Evolutionary conservation across 2,888 invertebrate species (phyloP).

Genomic region (Elmis aenea): DNA sequence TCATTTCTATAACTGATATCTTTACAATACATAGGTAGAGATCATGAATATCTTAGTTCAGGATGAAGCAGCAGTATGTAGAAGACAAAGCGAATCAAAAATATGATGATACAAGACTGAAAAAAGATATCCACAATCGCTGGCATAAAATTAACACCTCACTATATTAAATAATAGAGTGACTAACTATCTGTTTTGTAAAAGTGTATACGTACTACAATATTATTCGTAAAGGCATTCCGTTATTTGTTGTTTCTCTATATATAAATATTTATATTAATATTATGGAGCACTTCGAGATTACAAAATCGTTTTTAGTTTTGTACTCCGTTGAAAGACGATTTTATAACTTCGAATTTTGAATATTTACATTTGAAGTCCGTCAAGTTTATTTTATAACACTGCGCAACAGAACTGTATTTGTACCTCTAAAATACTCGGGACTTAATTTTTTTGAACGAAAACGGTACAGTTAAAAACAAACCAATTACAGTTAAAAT

Average conservation of each 20-base stretch:
- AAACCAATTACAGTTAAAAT: not conserved
- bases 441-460: slow-evolving; percentile 4
- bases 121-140: slow-evolving; percentile 32
- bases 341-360: slow-evolving; percentile 36
- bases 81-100: slow-evolving; percentile 22
- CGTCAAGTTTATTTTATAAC: no score
- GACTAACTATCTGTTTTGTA: slow-evolving; percentile 43
- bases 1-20: slow-evolving; percentile 45
- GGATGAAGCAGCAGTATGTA: slow-evolving; percentile 13
- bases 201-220: slow-evolving; percentile 49
- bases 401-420: no score
- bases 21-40: slow-evolving; percentile 39
- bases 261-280: slow-evolving; percentile 43
- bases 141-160: slow-evolving; percentile 40
- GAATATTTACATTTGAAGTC: slow-evolving; percentile 34
- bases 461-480: not conserved
- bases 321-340: slow-evolving; percentile 36
- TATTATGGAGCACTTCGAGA: slow-evolving; percentile 39
- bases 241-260: slow-evolving; percentile 45
- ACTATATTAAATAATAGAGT: slow-evolving; percentile 42
- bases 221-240: slow-evolving; percentile 49
- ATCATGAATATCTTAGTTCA: slow-evolving; percentile 33
- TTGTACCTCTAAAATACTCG: no score
- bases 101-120: slow-evolving; percentile 15
- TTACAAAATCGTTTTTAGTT: slow-evolving; percentile 38